phyloP scores from a whole-genome alignment of 2,797 vertebrate genomes.

The Silurus aristotelis region DNA sequence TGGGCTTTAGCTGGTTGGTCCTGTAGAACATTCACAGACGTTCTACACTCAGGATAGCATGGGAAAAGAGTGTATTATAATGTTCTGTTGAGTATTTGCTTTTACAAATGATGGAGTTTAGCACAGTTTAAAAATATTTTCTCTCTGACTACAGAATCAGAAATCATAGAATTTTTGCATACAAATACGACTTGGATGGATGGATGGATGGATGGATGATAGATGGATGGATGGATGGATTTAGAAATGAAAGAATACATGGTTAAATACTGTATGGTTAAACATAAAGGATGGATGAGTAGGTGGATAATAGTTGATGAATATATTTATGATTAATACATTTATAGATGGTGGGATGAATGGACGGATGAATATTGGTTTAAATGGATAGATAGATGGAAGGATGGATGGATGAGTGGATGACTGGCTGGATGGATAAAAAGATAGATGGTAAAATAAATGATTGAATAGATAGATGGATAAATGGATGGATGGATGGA shows the following conservation, averaged over 20 bases:
- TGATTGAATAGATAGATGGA: background rate
- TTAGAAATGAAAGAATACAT: background rate
- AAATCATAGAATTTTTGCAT: background rate
- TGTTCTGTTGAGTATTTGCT: background rate
- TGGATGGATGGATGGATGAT: background rate
- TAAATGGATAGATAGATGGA: no score
- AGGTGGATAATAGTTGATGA: background rate
- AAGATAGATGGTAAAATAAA: background rate
- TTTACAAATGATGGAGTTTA: background rate
- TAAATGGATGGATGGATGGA: background rate
- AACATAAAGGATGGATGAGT: background rate
- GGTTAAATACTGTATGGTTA: background rate
- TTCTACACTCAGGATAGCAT: slow-evolving; percentile 28
- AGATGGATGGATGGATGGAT: background rate
- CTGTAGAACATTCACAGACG: slow-evolving; percentile 31
- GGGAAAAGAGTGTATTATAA: slow-evolving; percentile 9
- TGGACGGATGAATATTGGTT: no score
- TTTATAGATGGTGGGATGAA: background rate
- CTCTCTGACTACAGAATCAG: background rate
- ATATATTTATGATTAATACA: background rate
- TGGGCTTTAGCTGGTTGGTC: slow-evolving; percentile 61
- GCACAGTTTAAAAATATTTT: background rate
- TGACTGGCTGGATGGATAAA: no score
- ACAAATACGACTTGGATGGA: background rate
- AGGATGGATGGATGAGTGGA: no score